Conservation (phyloP, 2,888 invertebrate genomes). For the Philhelius pedissequus region DNA sequence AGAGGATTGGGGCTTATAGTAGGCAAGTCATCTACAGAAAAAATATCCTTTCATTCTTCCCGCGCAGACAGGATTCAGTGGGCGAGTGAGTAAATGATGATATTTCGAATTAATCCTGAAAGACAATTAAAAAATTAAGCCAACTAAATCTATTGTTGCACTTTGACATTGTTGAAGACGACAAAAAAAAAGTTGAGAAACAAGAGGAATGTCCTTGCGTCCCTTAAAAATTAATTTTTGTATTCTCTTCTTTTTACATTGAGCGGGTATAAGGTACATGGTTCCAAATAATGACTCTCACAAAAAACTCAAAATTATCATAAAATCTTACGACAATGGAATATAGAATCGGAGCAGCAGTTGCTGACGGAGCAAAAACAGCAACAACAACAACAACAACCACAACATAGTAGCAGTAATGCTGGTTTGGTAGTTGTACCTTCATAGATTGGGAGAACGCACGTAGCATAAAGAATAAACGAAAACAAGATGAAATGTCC, state of each 20-base stretch:
- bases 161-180: conserved; percentile 3
- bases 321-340: conserved; percentile 25
- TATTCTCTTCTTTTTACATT: background rate
- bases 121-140: conserved; percentile 19
- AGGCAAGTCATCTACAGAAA: too few species aligned
- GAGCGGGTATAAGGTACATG: background rate
- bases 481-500: conserved; percentile 32
- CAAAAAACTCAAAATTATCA: conserved; percentile 30
- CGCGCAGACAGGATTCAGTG: background rate
- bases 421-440: too few species aligned
- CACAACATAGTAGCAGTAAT: too few species aligned
- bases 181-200: background rate
- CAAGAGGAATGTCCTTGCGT: background rate
- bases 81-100: background rate
- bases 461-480: conserved; percentile 22
- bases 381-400: background rate
- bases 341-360: conserved; percentile 26
- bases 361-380: background rate
- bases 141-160: background rate
- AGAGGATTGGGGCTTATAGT: background rate
- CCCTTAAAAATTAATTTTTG: conserved; percentile 27
- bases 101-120: conserved; percentile 29
- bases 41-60: background rate
- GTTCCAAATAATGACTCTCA: conserved; percentile 15
- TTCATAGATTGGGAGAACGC: background rate